Evolutionary conservation across 2,888 invertebrate species (phyloP), one percentile per base, ranked within the genome.

Genomic region (Metopia argyrocephala): DNA sequence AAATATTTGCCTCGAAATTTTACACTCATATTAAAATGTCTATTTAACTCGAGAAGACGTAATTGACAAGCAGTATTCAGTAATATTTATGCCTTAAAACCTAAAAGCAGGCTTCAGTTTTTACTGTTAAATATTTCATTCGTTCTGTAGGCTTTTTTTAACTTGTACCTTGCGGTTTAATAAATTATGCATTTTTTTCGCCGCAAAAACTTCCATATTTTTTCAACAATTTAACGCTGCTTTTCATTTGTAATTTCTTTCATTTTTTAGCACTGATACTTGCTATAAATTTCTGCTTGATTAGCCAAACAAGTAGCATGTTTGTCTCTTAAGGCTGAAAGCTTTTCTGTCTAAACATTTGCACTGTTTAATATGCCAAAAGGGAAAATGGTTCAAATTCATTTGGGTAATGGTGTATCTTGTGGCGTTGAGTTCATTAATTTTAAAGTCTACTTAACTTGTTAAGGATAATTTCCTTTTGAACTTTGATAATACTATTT

Each of bases 281-380:
- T 82, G 83, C 83, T 84, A 84, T 84, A 83, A 81, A 82, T 84
- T 84, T 84, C 83, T 84, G 84, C 84, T 83, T 85, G 85, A 81
- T 84, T 82, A 83, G 82, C 84, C 83, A 79, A 83, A 84, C 86
- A 86, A 86, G 84, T 86, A 83, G 86, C 85, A 83, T 71, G 78
- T 66, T 66, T 71, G 71, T 66, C 65, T 65, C 57, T 54, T 59
- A 66, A 25, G 66, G 45, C 38, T 71, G 71, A 59, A 46, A 23
- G 70, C 64, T 70, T 48, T 23, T 50, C 50, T 25, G 45, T 21
- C 65, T 25, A 61, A 71, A 20, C 56, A 74, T 74, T 61, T 38
- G 27, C 56, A 25, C 38, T 38, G 12, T n/a, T n/a, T n/a, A n/a
- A n/a, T n/a, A n/a, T n/a, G n/a, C n/a, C n/a, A n/a, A n/a, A 54